A percentile compares a stretch with the other conserved stretches of the same genome.
phyloP scores from a whole-genome alignment of 2,797 vertebrate species.

The Heteromormyrus szaboi region DNA sequence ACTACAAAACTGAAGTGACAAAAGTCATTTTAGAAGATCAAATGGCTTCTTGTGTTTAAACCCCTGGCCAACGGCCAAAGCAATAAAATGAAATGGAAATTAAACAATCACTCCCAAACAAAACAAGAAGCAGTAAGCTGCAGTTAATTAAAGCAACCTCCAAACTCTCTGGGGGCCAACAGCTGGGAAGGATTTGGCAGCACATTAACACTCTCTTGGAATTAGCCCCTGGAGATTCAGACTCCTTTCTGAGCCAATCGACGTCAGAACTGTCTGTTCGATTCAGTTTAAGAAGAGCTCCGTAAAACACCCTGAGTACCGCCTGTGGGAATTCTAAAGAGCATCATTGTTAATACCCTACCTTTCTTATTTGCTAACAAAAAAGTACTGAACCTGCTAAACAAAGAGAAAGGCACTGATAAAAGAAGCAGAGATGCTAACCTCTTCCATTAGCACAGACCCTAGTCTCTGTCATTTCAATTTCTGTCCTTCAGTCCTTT shows the following conservation, averaged over 20 bases:
- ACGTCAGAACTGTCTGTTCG: neutral
- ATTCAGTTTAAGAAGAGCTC: neutral
- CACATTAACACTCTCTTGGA: neutral
- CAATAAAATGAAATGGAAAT: neutral
- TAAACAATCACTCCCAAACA: neutral
- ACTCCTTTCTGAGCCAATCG: neutral
- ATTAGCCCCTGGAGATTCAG: neutral
- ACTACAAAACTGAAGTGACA: neutral
- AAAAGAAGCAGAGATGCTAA: neutral
- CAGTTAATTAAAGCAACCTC: constrained; percentile 8
- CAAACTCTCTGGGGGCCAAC: neutral
- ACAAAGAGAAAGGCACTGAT: neutral
- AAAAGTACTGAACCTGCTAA: neutral
- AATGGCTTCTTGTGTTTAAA: neutral
- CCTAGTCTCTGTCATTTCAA: neutral
- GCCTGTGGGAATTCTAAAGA: neutral
- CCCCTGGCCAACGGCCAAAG: neutral
- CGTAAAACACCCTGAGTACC: neutral
- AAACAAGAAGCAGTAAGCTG: neutral
- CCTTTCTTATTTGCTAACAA: neutral
- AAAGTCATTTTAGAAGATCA: neutral
- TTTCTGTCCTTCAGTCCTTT: neutral
- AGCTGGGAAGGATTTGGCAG: neutral
- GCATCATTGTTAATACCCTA: neutral
- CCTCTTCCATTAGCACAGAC: neutral